A percentile compares a stretch with the other conserved stretches of the same genome.
Evolutionary conservation across 2,888 invertebrate genomes (phyloP).

Genomic region (Deroplatys truncata): DNA sequence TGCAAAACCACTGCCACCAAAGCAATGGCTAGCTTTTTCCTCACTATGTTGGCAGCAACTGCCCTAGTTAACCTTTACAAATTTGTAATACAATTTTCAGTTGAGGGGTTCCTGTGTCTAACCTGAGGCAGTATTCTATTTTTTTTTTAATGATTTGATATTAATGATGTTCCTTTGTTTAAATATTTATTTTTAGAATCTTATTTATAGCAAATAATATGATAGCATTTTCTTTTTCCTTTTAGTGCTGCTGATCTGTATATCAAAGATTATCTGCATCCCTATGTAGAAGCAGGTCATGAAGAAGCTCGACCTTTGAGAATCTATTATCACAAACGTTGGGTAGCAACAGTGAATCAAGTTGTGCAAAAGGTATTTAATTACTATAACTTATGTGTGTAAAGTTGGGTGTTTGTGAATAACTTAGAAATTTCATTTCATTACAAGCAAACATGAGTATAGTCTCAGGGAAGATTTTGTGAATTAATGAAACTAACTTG

Average conservation of each 20-base stretch:
- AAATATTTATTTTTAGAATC: no score
- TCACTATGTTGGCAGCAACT: no score
- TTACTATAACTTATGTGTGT: not conserved
- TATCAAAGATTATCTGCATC: constrained; percentile 66
- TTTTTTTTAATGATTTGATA: no score
- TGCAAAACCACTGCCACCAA: no score
- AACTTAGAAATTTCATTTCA: no score
- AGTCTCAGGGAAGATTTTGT: not conserved
- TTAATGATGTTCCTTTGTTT: no score
- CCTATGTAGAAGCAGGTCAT: constrained; percentile 64
- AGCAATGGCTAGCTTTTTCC: no score
- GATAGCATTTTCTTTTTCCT: not conserved
- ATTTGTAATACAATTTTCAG: no score
- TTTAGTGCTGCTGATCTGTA: constrained; percentile 31
- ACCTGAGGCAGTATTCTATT: no score
- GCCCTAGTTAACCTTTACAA: no score
- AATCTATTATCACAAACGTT: constrained; percentile 75
- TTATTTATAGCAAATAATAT: not conserved
- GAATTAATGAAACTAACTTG: constrained; percentile 9
- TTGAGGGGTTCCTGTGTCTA: no score
- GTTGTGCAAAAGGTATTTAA: constrained; percentile 57
- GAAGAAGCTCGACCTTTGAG: constrained; percentile 66
- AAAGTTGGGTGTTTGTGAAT: not conserved
- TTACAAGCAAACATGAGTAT: no score
- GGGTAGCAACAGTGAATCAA: constrained; percentile 72